phyloP scores from a whole-genome alignment of 37 sponge, comb jelly and placozoan species.

The Lycopodina hypogea region DNA sequence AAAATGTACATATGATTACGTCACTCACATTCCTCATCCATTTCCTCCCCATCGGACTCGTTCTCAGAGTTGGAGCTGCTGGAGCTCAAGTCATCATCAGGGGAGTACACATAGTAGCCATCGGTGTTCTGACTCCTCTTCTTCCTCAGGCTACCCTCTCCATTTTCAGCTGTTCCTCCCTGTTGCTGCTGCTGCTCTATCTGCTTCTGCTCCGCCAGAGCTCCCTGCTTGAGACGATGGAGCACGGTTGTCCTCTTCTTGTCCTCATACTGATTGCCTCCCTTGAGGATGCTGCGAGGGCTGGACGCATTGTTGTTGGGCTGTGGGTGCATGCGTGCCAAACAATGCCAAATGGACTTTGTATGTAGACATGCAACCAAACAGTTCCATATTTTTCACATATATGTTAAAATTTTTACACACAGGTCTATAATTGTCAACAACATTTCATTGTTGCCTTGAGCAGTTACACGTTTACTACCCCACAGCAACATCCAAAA shows the following conservation, averaged over 20 bases:
- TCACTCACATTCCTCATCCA: constrained; percentile 41
- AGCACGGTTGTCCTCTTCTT: neutral
- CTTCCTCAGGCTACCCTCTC: neutral
- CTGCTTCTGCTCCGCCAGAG: neutral
- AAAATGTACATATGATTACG: neutral
- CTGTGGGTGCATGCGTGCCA: constrained; percentile 12
- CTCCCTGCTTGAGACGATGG: neutral
- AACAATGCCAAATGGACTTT: too few relatives aligned
- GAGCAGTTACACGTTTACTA: too few relatives aligned
- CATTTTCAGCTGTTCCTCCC: neutral
- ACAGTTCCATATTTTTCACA: too few relatives aligned
- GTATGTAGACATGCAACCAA: too few relatives aligned
- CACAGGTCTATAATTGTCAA: too few relatives aligned
- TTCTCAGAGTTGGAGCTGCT: constrained; percentile 31
- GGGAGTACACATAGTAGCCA: constrained; percentile 49
- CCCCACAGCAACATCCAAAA: too few relatives aligned
- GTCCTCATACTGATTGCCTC: constrained; percentile 18
- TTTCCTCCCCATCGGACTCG: constrained; percentile 24
- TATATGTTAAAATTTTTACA: too few relatives aligned
- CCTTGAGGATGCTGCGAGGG: constrained; percentile 33
- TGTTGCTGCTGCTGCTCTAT: neutral
- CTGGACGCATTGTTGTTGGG: constrained; percentile 16
- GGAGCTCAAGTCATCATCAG: constrained; percentile 61
- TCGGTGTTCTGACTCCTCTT: constrained; percentile 7
- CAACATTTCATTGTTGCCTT: too few relatives aligned